phyloP scores from a whole-genome alignment of 2,113 vertebrate genomes.

The Marmota flaviventris region DNA sequence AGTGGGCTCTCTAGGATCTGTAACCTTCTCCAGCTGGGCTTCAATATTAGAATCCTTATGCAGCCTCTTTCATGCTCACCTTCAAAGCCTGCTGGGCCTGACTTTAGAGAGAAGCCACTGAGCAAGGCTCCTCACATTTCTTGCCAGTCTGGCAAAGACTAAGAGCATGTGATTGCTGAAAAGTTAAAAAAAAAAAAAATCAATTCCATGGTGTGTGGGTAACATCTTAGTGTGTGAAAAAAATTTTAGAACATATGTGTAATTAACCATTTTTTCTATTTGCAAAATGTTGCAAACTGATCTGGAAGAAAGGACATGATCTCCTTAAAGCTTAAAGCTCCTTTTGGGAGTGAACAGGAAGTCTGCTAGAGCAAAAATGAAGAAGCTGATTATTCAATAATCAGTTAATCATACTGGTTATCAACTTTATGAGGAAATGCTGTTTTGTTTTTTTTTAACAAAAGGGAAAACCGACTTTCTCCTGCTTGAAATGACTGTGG shows the following conservation, averaged over 20 bases:
- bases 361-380: not conserved
- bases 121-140: slow-evolving; percentile 33
- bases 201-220: not conserved
- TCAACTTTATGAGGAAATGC: not conserved
- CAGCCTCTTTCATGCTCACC: slow-evolving; percentile 48
- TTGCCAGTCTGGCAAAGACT: not conserved
- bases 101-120: not conserved
- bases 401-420: not conserved
- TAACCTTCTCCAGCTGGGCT: slow-evolving; percentile 70
- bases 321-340: not conserved
- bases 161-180: not conserved
- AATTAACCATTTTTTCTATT: not conserved
- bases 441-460: not conserved
- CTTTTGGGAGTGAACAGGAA: slow-evolving; percentile 35
- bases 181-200: not conserved
- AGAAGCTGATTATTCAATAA: not conserved
- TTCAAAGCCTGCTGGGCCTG: slow-evolving; percentile 55
- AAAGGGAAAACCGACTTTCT: not conserved
- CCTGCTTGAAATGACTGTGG: not conserved
- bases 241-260: not conserved
- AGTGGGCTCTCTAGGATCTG: not conserved
- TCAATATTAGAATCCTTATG: slow-evolving; percentile 59
- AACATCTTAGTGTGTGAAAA: not conserved
- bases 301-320: not conserved
- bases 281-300: slow-evolving; percentile 15